Evolutionary conservation across 2,113 vertebrate genomes (phyloP).

Genomic region (Aptenodytes patagonicus): DNA sequence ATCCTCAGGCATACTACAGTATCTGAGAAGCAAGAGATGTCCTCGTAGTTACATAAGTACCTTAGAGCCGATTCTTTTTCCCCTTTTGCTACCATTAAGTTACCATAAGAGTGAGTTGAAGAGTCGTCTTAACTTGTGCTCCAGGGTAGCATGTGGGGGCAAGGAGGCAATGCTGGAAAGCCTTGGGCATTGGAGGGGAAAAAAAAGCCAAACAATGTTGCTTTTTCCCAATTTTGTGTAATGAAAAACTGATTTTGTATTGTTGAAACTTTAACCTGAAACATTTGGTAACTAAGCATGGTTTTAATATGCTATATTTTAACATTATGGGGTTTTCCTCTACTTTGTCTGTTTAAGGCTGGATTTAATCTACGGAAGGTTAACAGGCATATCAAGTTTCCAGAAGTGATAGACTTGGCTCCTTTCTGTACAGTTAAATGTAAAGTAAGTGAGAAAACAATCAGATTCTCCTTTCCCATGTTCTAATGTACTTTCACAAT

Average conservation of each 20-base stretch:
- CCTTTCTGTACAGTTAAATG: conserved; percentile 90
- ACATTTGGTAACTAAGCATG: background rate
- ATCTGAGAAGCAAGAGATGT: background rate
- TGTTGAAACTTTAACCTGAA: background rate
- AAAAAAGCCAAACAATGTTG: background rate
- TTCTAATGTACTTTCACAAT: background rate
- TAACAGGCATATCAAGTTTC: conserved; percentile 90
- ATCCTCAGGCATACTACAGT: background rate
- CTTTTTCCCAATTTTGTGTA: background rate
- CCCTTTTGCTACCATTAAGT: background rate
- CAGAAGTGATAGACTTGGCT: conserved; percentile 89
- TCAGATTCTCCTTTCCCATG: background rate
- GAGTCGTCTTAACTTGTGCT: background rate
- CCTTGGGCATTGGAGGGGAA: background rate
- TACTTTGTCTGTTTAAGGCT: conserved; percentile 72
- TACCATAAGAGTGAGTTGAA: background rate
- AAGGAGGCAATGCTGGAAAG: background rate
- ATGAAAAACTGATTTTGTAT: background rate
- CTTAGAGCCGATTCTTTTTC: background rate
- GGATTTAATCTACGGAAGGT: conserved; percentile 91
- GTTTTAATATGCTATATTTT: background rate
- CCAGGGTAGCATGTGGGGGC: background rate
- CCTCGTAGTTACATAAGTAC: background rate
- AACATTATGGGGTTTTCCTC: background rate
- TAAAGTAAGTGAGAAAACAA: conserved; percentile 80